Evolutionary conservation across 1,140 invertebrate genomes (phyloP).

Genomic region (Heliconius nattereri): DNA sequence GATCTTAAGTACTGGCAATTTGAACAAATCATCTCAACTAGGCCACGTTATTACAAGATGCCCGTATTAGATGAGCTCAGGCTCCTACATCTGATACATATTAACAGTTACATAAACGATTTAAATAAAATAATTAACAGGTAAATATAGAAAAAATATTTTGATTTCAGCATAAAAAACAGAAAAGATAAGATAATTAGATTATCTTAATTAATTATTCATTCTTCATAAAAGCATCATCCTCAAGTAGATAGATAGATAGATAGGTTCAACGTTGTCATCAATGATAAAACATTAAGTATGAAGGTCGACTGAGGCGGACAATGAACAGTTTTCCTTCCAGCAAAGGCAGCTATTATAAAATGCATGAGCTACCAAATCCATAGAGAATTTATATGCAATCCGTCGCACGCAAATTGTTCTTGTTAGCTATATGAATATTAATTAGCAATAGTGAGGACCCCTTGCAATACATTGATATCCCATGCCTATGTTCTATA

Average conservation of each 20-base stretch:
- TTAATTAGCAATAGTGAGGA: constrained; percentile 59
- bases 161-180: neutral
- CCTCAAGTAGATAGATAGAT: too few relatives aligned
- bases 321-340: constrained; percentile 60
- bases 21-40: constrained; percentile 72
- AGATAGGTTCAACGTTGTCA: neutral
- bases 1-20: constrained; percentile 68
- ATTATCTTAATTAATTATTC: too few relatives aligned
- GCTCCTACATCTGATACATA: constrained; percentile 44
- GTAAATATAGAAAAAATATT: neutral
- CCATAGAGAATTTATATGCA: constrained; percentile 72
- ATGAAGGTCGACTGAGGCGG: constrained; percentile 38
- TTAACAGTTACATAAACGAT: constrained; percentile 51
- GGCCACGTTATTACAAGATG: constrained; percentile 67
- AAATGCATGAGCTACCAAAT: constrained; percentile 69
- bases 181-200: neutral
- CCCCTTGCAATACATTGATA: constrained; percentile 40
- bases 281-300: constrained; percentile 28
- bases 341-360: constrained; percentile 49
- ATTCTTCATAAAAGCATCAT: too few relatives aligned
- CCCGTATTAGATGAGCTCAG: constrained; percentile 48
- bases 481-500: constrained; percentile 57
- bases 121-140: constrained; percentile 32
- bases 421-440: constrained; percentile 65
- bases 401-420: constrained; percentile 67